These are phyloP conservation scores for Hyperoplus lanceolatus DNA, from an alignment of 2,797 vertebrate species.

Conservation along the genomic window DNA sequence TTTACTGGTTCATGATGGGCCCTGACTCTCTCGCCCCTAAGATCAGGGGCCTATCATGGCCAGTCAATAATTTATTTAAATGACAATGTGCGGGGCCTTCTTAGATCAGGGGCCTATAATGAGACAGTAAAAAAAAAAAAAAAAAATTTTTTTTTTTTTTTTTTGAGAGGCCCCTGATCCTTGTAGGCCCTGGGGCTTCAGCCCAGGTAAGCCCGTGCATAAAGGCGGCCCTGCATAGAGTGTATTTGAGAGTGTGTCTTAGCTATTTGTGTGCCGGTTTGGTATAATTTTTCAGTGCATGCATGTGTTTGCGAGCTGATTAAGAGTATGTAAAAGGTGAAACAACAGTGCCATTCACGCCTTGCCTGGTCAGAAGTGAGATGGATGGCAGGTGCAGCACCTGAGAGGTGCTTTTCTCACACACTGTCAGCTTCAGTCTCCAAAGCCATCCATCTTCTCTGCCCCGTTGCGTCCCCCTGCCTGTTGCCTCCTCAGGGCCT, in stretches of 20 bases:
- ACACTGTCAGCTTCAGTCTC: slow-evolving; percentile 80
- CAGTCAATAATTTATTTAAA: no score
- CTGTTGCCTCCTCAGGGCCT: slow-evolving; percentile 62
- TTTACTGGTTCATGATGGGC: no score
- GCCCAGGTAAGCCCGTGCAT: no score
- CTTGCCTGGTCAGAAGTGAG: slow-evolving; percentile 77
- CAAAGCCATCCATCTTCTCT: slow-evolving; percentile 80
- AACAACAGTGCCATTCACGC: slow-evolving; percentile 67
- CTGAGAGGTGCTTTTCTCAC: slow-evolving; percentile 82
- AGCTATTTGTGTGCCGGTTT: background rate
- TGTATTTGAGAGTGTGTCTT: slow-evolving; percentile 24
- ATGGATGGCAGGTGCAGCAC: slow-evolving; percentile 82
- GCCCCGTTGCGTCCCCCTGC: slow-evolving; percentile 62
- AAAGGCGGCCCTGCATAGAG: no score
- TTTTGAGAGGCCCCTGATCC: no score
- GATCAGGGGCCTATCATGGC: no score
- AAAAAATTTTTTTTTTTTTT: no score
- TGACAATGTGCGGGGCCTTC: no score
- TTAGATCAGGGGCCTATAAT: no score
- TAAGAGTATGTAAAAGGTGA: slow-evolving; percentile 60
- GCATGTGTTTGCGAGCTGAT: slow-evolving; percentile 29
- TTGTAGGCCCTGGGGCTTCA: no score
- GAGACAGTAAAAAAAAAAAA: no score
- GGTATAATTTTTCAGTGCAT: slow-evolving; percentile 1
- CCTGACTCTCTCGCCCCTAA: no score